A percentile compares a stretch with the other conserved stretches of the same genome.
Evolutionary conservation across 2,888 invertebrate species (phyloP).

Genomic region (Aphidius colemani): DNA sequence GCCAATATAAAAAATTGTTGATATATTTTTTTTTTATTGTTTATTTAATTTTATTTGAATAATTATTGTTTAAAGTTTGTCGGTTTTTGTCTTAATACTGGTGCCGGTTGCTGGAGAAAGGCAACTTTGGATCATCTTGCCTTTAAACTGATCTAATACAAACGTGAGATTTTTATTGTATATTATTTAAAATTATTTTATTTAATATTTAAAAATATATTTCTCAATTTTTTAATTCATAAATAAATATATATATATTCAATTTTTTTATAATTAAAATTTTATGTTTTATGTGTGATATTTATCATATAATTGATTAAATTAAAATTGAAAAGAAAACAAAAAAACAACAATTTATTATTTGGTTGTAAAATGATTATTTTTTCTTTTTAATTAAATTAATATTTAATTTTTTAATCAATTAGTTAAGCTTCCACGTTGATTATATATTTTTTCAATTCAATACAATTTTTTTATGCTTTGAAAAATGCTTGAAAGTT

Average conservation of each 20-base stretch:
- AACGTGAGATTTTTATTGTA: slow-evolving; percentile 5
- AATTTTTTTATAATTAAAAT: no score
- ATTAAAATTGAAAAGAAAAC: no score
- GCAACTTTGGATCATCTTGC: neutral
- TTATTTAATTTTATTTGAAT: neutral
- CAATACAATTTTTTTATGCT: no score
- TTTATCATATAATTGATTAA: neutral
- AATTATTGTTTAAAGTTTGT: neutral
- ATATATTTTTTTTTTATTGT: no score
- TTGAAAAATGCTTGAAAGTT: no score
- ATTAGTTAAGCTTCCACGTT: no score
- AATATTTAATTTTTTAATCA: no score
- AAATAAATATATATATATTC: neutral
- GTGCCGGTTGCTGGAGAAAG: slow-evolving; percentile 20
- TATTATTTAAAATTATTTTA: neutral
- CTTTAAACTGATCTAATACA: neutral
- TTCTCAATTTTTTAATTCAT: neutral
- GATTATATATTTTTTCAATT: no score
- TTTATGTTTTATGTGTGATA: neutral
- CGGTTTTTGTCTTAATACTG: slow-evolving; percentile 1
- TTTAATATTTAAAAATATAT: neutral
- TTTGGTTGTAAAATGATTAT: neutral
- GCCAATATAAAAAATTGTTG: no score
- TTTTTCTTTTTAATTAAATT: slow-evolving; percentile 1
- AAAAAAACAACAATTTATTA: no score